Conservation (phyloP, 2,888 invertebrate species). For the Dermolepida albohirtum region DNA sequence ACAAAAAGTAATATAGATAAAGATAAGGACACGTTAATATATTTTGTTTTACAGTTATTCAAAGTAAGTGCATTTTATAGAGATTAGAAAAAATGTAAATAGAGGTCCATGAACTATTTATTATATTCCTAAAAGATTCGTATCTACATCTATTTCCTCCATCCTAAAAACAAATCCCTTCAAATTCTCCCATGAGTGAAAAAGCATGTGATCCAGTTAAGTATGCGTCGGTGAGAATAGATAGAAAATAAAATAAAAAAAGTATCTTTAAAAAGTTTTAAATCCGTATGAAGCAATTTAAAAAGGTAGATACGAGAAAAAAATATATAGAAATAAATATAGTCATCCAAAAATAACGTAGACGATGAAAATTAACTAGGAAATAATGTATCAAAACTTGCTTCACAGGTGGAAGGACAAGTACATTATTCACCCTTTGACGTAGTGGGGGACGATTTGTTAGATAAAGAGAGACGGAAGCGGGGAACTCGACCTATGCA, state of each 20-base stretch:
- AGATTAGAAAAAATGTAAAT: conserved; percentile 31
- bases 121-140: conserved; percentile 25
- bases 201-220: conserved; percentile 29
- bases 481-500: conserved; percentile 39
- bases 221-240: conserved; percentile 3
- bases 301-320: conserved; percentile 9
- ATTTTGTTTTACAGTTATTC: conserved; percentile 32
- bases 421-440: conserved; percentile 49
- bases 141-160: conserved; percentile 27
- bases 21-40: conserved; percentile 26
- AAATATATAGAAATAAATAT: conserved; percentile 23
- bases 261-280: conserved; percentile 4
- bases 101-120: conserved; percentile 40
- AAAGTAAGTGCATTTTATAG: conserved; percentile 21
- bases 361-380: conserved; percentile 26
- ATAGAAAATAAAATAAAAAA: conserved; percentile 14
- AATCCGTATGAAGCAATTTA: conserved; percentile 11
- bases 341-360: neutral
- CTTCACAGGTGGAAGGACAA: conserved; percentile 40
- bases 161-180: conserved; percentile 21
- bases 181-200: neutral
- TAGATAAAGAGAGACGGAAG: conserved; percentile 36
- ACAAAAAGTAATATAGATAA: conserved; percentile 4
- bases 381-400: conserved; percentile 36
- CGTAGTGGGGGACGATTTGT: conserved; percentile 45